These are phyloP conservation scores for Crotalus helleri DNA, from an alignment of 2,113 vertebrate species.

Conservation along the genomic window DNA sequence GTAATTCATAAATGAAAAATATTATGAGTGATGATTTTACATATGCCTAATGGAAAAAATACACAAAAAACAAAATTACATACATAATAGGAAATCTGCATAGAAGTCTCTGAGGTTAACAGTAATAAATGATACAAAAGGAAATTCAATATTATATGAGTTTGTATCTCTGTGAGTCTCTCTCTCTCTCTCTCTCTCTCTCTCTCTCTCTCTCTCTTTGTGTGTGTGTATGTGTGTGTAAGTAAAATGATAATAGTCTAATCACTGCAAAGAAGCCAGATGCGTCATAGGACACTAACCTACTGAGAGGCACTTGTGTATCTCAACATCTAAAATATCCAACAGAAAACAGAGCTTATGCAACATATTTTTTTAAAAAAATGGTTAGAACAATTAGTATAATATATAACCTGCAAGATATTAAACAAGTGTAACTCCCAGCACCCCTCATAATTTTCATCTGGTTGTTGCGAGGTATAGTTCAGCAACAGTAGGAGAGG, in stretches of 20 bases:
- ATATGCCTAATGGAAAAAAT: background rate
- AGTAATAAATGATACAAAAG: background rate
- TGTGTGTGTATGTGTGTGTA: no score
- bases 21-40: background rate
- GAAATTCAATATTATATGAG: background rate
- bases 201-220: no score
- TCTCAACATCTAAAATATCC: background rate
- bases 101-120: background rate
- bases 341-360: fast-evolving
- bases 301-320: background rate
- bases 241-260: background rate
- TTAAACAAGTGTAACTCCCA: background rate
- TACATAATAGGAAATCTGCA: background rate
- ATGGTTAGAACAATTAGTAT: background rate
- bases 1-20: background rate
- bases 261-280: conserved; percentile 17
- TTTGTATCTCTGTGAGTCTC: background rate
- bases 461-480: background rate
- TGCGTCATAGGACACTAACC: background rate
- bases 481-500: background rate
- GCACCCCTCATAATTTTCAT: background rate
- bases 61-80: background rate
- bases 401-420: background rate
- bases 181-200: no score
- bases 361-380: background rate